Conservation (phyloP, 2,888 invertebrate species). For the Rugalucina vietnamica region DNA sequence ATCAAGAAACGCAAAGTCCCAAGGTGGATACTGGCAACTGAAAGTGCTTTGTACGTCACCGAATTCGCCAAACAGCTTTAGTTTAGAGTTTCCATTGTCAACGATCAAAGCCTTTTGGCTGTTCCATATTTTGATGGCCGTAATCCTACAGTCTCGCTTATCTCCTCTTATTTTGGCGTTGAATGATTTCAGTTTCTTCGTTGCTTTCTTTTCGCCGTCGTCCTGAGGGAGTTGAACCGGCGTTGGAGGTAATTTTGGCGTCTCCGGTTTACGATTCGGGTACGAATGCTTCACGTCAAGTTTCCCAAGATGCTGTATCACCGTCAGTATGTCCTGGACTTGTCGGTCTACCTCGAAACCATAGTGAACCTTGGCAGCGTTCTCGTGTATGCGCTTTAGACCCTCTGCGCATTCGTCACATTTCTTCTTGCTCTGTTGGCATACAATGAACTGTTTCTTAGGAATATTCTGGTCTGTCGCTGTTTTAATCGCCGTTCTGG, state of each 20-base stretch:
- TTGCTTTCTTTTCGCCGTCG: constrained; percentile 47
- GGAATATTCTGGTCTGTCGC: constrained; percentile 52
- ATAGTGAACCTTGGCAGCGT: constrained; percentile 58
- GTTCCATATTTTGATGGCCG: constrained; percentile 58
- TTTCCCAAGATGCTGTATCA: constrained; percentile 51
- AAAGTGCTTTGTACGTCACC: constrained; percentile 44
- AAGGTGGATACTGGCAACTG: constrained; percentile 45
- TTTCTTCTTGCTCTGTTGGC: constrained; percentile 54
- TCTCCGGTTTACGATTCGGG: constrained; percentile 45
- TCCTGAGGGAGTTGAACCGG: constrained; percentile 41
- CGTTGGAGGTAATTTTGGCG: constrained; percentile 55
- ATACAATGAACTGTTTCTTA: constrained; percentile 55
- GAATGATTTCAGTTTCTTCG: constrained; percentile 58
- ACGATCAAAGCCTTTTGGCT: constrained; percentile 51
- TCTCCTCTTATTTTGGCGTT: constrained; percentile 59
- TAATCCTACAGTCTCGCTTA: constrained; percentile 54
- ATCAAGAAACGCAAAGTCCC: constrained; percentile 60
- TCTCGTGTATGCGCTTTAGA: constrained; percentile 51
- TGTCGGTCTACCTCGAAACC: constrained; percentile 56
- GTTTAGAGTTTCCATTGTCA: constrained; percentile 48
- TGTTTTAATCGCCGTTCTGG: constrained; percentile 47
- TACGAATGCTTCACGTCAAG: constrained; percentile 59
- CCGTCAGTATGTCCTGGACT: constrained; percentile 52
- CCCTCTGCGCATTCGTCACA: constrained; percentile 53
- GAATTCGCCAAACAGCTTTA: constrained; percentile 58